Evolutionary conservation across 2,797 vertebrate species (phyloP), one percentile per base, ranked within the genome.

Genomic region (Selene dorsalis): DNA sequence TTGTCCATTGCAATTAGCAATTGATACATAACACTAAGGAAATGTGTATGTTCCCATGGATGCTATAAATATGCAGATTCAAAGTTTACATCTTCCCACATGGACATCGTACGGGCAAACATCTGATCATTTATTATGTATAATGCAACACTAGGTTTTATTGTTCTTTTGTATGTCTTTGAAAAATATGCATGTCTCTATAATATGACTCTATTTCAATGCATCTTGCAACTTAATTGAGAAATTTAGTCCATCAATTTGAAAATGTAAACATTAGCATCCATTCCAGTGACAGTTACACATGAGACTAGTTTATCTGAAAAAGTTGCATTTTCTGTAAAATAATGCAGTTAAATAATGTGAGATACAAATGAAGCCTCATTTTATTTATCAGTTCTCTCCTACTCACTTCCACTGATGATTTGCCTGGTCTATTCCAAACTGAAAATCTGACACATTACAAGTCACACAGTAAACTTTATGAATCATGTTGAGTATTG

Each of bases 401-500:
- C 10, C 43, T 67, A 39, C 45, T 58, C 13, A 55, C 48, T 39
- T 55, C 35, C 6, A 14, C 53, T 65, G 39, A 55, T 58, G 38
- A 53, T 48, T 73, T 20, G n/a, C 13, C 7, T 30, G n/a, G 17
- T 20, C 18, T 58, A n/a, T 50, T 39, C 18, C 41, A 38, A 47
- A 73, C n/a, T 48, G 43, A 69, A 45, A 53, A 60, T 13, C 50
- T 17, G 28, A n/a, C 59, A 65, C 48, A 73, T 63, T 53, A 56
- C 35, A 60, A 57, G 56, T 67, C 28, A 70, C 50, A 41, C 28
- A 38, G 47, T 70, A 35, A 78, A 68, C 59, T 77, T 80, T 63
- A 69, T 77, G 66, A 80, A 63, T 39, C 72, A 63, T 73, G 48
- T 59, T 53, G 64, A 73, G 58, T 64, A 76, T 85, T 70, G 55